phyloP scores from a whole-genome alignment of 2,113 vertebrate genomes.

The Glaucomys volans region DNA sequence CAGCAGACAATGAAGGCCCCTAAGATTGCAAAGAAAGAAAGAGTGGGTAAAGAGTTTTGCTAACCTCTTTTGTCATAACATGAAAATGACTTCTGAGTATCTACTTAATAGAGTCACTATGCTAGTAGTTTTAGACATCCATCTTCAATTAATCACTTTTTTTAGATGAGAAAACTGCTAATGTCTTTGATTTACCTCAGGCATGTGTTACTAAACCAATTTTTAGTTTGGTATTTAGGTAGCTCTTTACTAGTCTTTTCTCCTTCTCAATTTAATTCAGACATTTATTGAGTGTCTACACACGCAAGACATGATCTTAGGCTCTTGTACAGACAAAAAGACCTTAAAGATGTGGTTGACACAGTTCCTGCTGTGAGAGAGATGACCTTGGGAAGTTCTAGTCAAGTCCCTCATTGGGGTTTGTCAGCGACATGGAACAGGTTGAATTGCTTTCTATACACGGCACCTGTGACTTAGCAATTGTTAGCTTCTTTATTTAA shows the following conservation, averaged over 20 bases:
- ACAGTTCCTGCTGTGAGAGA: neutral
- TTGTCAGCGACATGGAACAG: neutral
- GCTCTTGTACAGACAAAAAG: neutral
- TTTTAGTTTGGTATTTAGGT: constrained; percentile 30
- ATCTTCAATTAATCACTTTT: neutral
- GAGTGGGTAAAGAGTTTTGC: neutral
- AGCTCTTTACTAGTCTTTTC: constrained; percentile 36
- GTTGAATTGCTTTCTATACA: neutral
- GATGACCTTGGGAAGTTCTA: neutral
- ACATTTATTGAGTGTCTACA: constrained; percentile 12
- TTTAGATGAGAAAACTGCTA: neutral
- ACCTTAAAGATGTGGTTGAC: neutral
- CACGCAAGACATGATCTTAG: neutral
- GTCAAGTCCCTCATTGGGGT: neutral
- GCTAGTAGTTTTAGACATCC: neutral
- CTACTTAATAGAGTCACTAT: neutral
- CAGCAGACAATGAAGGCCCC: constrained; percentile 97
- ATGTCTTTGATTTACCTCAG: constrained; percentile 7
- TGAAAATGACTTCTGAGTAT: neutral
- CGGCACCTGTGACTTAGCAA: neutral
- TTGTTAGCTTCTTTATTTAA: constrained; percentile 60
- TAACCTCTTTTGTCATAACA: neutral
- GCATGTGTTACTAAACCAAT: constrained; percentile 14
- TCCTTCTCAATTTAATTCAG: neutral
- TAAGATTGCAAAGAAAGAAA: constrained; percentile 81